A percentile compares a stretch with the other conserved stretches of the same genome.
phyloP scores from a whole-genome alignment of 2,797 vertebrate species.

The Acanthopagrus latus region DNA sequence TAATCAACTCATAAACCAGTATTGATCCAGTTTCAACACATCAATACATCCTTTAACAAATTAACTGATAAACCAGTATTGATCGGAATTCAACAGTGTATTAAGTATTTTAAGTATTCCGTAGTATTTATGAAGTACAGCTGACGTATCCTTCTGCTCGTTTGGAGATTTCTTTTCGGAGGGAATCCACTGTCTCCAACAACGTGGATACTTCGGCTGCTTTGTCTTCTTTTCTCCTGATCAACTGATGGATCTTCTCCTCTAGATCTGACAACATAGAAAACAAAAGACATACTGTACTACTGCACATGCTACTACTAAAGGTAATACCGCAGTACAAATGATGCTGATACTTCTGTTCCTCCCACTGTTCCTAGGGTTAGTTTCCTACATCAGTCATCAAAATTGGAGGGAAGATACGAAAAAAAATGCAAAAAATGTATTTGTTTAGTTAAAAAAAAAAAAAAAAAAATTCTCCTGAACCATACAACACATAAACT shows the following conservation, averaged over 20 bases:
- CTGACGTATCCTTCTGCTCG: constrained; percentile 71
- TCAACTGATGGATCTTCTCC: constrained; percentile 84
- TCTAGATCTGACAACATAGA: constrained; percentile 86
- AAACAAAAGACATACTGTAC: neutral
- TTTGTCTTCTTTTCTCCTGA: constrained; percentile 84
- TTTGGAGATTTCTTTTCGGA: constrained; percentile 83
- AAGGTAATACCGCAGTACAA: neutral
- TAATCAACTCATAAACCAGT: too few species aligned
- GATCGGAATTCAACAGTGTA: too few species aligned
- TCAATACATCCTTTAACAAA: too few species aligned
- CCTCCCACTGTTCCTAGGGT: neutral
- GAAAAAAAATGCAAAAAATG: too few species aligned
- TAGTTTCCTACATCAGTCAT: too few species aligned
- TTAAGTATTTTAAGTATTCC: too few species aligned
- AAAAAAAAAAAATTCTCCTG: too few species aligned
- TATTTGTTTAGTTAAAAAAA: too few species aligned
- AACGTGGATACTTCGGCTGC: constrained; percentile 81
- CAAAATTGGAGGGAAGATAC: too few species aligned
- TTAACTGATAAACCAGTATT: too few species aligned
- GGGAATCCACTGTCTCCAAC: constrained; percentile 78
- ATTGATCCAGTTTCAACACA: too few species aligned
- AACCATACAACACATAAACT: too few species aligned
- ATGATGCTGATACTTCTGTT: neutral
- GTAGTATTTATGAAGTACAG: constrained; percentile 36
- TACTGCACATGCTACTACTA: neutral